These are phyloP conservation scores for Bombylius major DNA, from an alignment of 2,888 invertebrate genomes.

Conservation along the genomic window DNA sequence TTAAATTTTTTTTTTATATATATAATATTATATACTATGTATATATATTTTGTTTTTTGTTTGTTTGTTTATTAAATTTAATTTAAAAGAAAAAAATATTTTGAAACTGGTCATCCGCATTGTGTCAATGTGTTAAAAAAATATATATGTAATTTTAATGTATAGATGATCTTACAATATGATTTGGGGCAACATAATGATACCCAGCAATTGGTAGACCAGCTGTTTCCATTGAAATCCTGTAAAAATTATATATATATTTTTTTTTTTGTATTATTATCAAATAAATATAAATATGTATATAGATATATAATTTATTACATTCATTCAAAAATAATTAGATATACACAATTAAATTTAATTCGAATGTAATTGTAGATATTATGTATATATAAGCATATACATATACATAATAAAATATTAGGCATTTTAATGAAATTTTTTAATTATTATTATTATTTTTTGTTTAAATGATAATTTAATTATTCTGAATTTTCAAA, in stretches of 20 bases:
- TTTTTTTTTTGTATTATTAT: too few species aligned
- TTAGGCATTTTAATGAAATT: too few species aligned
- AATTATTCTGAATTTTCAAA: conserved; percentile 5
- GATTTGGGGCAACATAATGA: conserved; percentile 85
- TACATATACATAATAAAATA: too few species aligned
- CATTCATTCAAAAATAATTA: neutral
- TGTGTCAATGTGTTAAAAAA: too few species aligned
- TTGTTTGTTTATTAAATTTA: neutral
- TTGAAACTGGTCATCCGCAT: too few species aligned
- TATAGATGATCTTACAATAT: conserved; percentile 85
- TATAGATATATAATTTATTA: neutral
- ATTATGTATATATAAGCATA: too few species aligned
- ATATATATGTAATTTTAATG: conserved; percentile 45
- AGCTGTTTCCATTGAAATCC: conserved; percentile 92
- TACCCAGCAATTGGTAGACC: conserved; percentile 82
- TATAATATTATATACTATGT: too few species aligned
- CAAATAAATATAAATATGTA: too few species aligned
- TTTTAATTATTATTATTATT: too few species aligned
- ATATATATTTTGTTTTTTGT: too few species aligned
- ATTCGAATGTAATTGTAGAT: neutral
- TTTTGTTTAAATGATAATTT: too few species aligned
- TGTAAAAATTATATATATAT: conserved; percentile 43
- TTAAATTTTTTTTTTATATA: too few species aligned
- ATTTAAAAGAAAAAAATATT: neutral
- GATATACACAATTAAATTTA: neutral